phyloP scores from a whole-genome alignment of 2,113 vertebrate species.

The Mustelus asterias region DNA sequence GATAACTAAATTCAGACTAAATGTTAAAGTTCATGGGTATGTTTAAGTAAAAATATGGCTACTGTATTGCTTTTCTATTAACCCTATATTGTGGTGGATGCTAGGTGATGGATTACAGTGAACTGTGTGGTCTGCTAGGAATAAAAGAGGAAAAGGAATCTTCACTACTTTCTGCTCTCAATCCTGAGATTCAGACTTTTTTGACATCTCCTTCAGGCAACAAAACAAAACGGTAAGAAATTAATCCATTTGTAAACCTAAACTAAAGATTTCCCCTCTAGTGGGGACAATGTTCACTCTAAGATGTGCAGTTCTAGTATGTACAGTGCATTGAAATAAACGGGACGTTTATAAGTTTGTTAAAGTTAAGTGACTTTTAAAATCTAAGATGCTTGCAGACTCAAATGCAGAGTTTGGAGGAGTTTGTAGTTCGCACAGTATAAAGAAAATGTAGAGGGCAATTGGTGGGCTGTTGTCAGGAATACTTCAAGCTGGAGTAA shows the following conservation, averaged over 20 bases:
- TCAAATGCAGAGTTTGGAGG: too few species aligned
- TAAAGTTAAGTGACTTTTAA: too few species aligned
- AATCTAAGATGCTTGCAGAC: too few species aligned
- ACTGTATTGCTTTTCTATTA: neutral
- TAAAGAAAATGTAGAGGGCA: too few species aligned
- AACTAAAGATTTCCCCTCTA: neutral
- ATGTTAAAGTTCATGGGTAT: neutral
- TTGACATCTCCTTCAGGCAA: slow-evolving; percentile 81
- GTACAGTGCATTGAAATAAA: too few species aligned
- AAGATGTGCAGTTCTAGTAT: too few species aligned
- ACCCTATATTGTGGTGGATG: slow-evolving; percentile 32
- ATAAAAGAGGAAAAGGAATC: slow-evolving; percentile 65
- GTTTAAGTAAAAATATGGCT: neutral
- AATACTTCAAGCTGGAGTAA: neutral
- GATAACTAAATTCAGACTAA: neutral
- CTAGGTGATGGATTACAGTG: slow-evolving; percentile 79
- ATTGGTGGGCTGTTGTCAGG: too few species aligned
- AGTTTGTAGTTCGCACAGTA: too few species aligned
- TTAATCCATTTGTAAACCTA: neutral
- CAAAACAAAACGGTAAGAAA: slow-evolving; percentile 72
- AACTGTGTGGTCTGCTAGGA: slow-evolving; percentile 76
- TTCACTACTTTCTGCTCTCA: slow-evolving; percentile 46
- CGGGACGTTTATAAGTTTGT: too few species aligned
- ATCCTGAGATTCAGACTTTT: slow-evolving; percentile 72
- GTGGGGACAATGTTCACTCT: neutral